phyloP scores from a whole-genome alignment of 2,113 vertebrate species.

The Tachysurus vachellii region DNA sequence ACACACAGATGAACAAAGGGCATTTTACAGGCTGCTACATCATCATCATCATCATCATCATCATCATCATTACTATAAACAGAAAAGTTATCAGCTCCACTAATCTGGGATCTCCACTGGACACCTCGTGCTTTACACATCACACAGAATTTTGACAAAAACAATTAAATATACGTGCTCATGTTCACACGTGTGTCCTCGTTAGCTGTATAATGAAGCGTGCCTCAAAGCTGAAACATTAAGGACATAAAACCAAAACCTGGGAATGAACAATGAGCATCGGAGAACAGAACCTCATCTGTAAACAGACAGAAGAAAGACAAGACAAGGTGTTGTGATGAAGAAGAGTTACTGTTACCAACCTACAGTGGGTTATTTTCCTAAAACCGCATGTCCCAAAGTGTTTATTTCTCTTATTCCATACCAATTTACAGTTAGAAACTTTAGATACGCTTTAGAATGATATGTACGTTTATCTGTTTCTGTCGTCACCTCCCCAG shows the following conservation, averaged over 20 bases:
- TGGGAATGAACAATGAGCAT: too few relatives aligned
- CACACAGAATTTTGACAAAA: not conserved
- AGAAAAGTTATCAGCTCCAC: not conserved
- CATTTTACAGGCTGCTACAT: not conserved
- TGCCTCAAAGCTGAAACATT: too few relatives aligned
- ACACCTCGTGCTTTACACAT: not conserved
- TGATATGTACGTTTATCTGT: not conserved
- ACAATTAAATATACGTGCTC: too few relatives aligned
- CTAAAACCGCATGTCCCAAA: not conserved
- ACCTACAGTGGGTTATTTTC: too few relatives aligned
- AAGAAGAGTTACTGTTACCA: too few relatives aligned
- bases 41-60: not conserved
- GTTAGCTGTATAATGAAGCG: too few relatives aligned
- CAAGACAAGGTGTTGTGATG: too few relatives aligned
- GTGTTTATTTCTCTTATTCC: not conserved
- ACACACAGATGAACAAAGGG: slow-evolving; percentile 17
- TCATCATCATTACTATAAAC: not conserved
- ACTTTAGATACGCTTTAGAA: not conserved
- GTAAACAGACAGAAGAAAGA: too few relatives aligned
- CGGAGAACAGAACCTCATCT: too few relatives aligned
- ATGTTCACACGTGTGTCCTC: too few relatives aligned
- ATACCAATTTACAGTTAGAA: not conserved
- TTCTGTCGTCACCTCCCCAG: not conserved
- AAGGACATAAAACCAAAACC: too few relatives aligned
- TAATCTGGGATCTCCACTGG: not conserved